phyloP scores from a whole-genome alignment of 2,888 invertebrate genomes.

The Cryptophagus acutangulus region DNA sequence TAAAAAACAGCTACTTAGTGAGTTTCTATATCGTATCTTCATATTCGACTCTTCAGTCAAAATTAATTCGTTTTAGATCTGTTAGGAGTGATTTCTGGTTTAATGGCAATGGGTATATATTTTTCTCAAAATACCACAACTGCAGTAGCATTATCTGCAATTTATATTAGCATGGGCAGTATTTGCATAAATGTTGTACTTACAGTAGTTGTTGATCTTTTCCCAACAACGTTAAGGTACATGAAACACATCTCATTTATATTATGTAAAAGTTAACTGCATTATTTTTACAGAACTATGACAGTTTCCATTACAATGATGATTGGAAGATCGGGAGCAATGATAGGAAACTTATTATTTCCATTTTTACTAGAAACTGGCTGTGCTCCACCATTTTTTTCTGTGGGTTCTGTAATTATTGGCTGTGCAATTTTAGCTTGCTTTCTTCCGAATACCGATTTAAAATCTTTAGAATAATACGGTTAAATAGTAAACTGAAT shows the following conservation, averaged over 20 bases:
- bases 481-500: too few relatives aligned
- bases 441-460: conserved; percentile 36
- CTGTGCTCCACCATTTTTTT: conserved; percentile 67
- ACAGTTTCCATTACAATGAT: conserved; percentile 67
- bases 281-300: conserved; percentile 61
- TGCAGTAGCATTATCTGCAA: conserved; percentile 46
- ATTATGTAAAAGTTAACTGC: conserved; percentile 12
- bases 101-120: conserved; percentile 25
- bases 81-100: conserved; percentile 23
- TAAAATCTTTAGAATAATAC: conserved; percentile 36
- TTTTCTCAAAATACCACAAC: conserved; percentile 48
- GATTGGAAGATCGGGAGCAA: conserved; percentile 65
- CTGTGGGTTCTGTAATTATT: conserved; percentile 58
- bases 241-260: conserved; percentile 3
- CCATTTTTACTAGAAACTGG: conserved; percentile 64
- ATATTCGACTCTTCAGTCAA: neutral
- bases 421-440: conserved; percentile 31
- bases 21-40: conserved; percentile 13
- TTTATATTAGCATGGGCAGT: conserved; percentile 53
- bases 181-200: conserved; percentile 58
- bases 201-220: conserved; percentile 60
- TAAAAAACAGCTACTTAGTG: conserved; percentile 30
- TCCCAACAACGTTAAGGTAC: conserved; percentile 64
- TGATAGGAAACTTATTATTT: conserved; percentile 66
- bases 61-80: conserved; percentile 32